Evolutionary conservation across 2,113 vertebrate genomes (phyloP), one percentile per base, ranked within the genome.

Genomic region (Misgurnus anguillicaudatus): DNA sequence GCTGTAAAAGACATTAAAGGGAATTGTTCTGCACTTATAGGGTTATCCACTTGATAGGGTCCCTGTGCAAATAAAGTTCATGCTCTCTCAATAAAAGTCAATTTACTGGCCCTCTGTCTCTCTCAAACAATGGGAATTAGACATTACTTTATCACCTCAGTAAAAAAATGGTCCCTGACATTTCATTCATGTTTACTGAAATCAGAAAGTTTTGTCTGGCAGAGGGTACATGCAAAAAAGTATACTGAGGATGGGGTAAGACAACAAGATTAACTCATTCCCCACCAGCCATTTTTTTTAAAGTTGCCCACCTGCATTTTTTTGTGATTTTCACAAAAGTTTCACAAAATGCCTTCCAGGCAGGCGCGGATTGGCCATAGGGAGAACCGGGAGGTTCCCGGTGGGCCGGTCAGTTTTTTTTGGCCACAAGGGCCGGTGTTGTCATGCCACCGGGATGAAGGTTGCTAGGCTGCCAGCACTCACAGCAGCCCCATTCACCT

Each of bases 111-210:
- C 83, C 77, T 31, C 39, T 63, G 75, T 47, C 39, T 80, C 80
- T 55, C 57, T 84, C 61, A 83, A 89, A 86, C 84, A 87, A 89
- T 68, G 58, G 71, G 73, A 84, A 80, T 78, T 80, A 79, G 73
- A 84, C 67, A 85, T 83, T 71, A 84, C 83, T 83, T 19, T 80
- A 85, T 81, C 41, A 68, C 61, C 67, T 67, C 51, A 19, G 67
- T 41, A 47, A 69, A 72, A 68, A 77, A 73, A 78, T 24, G 41
- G 57, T 72, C 80, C 80, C 80, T 77, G 66, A 76, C 62, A 48
- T 83, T 84, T 88, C 85, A 77, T 61, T 87, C 82, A 79, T 84
- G 85, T 88, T 87, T 87, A 88, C 83, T 84, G 53, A 83, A 63
- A 80, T 83, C 79, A 65, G 13, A 9, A 58, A 42, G 9, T 10